phyloP scores from a whole-genome alignment of 2,888 invertebrate genomes.

The Nephrotoma appendiculata region DNA sequence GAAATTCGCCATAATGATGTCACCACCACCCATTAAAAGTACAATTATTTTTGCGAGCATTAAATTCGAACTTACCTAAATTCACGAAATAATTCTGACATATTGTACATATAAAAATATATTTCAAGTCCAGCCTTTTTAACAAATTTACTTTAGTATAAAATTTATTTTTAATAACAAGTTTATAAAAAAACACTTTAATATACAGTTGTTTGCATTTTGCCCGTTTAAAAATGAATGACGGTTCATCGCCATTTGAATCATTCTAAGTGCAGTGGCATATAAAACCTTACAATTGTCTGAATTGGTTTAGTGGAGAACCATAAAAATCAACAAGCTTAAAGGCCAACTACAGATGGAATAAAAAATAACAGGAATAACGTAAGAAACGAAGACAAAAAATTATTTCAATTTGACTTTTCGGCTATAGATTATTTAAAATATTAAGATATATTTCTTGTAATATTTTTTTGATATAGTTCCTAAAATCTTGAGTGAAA shows the following conservation, averaged over 20 bases:
- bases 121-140: not conserved
- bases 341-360: too few relatives aligned
- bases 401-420: too few relatives aligned
- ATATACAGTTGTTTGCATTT: not conserved
- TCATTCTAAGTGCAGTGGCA: not conserved
- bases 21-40: not conserved
- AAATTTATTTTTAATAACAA: not conserved
- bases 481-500: too few relatives aligned
- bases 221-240: not conserved
- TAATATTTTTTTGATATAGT: too few relatives aligned
- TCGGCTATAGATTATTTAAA: too few relatives aligned
- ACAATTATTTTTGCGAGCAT: too few relatives aligned
- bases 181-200: not conserved
- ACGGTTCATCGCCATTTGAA: not conserved
- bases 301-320: too few relatives aligned
- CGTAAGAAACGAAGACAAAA: too few relatives aligned
- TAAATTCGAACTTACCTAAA: not conserved
- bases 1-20: not conserved
- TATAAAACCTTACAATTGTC: not conserved
- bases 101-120: not conserved
- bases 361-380: too few relatives aligned
- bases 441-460: too few relatives aligned
- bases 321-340: too few relatives aligned
- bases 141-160: not conserved
- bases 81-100: not conserved